Conservation (phyloP, 2,797 vertebrate genomes). For the Botia kubotai region DNA sequence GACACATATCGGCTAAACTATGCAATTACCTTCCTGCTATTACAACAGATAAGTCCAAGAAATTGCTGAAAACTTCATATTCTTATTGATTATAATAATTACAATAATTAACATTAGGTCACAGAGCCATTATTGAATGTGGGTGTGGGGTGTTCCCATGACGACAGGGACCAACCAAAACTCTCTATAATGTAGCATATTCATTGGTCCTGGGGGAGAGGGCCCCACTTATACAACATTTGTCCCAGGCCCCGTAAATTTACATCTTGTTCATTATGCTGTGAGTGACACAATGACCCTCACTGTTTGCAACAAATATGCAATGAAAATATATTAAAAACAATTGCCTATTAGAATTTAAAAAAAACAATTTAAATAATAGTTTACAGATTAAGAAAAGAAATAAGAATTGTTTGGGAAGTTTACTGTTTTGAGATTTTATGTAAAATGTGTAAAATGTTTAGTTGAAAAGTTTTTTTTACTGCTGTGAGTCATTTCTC, state of each 20-base stretch:
- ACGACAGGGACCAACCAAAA: not conserved
- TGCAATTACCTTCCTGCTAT: constrained; percentile 57
- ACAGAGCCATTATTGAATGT: not conserved
- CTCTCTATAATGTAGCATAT: not conserved
- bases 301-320: not conserved
- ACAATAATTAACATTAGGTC: constrained; percentile 4
- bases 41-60: constrained; percentile 46
- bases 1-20: constrained; percentile 52
- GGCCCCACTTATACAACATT: constrained; percentile 3
- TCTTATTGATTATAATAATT: constrained; percentile 20
- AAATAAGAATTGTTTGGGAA: too few species aligned
- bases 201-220: not conserved
- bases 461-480: too few species aligned
- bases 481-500: too few species aligned
- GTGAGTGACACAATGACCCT: not conserved
- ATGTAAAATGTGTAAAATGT: too few species aligned
- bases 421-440: too few species aligned
- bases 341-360: too few species aligned
- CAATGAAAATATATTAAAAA: too few species aligned
- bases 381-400: too few species aligned
- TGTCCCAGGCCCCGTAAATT: constrained; percentile 4
- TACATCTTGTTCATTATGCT: not conserved
- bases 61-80: constrained; percentile 57
- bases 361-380: too few species aligned
- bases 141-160: not conserved